These are phyloP conservation scores for Brassicogethes aeneus DNA, from an alignment of 2,888 invertebrate genomes.

Conservation along the genomic window DNA sequence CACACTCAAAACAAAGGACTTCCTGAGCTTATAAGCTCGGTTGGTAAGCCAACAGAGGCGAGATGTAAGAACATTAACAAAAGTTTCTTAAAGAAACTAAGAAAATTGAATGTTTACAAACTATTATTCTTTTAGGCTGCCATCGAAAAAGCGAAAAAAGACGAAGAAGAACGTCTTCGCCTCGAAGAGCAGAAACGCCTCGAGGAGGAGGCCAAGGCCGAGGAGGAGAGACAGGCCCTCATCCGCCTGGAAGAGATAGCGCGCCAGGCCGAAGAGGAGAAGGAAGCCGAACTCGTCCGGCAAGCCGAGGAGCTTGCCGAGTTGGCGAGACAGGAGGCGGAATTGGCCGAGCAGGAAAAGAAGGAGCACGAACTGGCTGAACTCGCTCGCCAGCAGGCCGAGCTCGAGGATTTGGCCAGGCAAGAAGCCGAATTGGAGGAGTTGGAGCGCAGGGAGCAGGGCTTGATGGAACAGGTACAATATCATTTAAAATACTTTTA, in stretches of 20 bases:
- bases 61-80: too few relatives aligned
- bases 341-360: slow-evolving; percentile 50
- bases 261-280: slow-evolving; percentile 53
- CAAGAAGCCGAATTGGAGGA: slow-evolving; percentile 56
- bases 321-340: slow-evolving; percentile 50
- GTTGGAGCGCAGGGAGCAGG: slow-evolving; percentile 43
- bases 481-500: too few relatives aligned
- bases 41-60: too few relatives aligned
- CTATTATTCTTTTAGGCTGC: slow-evolving; percentile 38
- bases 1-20: too few relatives aligned
- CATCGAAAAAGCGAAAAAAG: slow-evolving; percentile 44
- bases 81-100: too few relatives aligned
- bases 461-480: slow-evolving; percentile 33
- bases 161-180: slow-evolving; percentile 45
- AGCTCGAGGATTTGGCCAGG: slow-evolving; percentile 47
- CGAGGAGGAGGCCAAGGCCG: slow-evolving; percentile 36
- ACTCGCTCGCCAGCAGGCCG: slow-evolving; percentile 48
- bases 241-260: slow-evolving; percentile 51
- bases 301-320: slow-evolving; percentile 46
- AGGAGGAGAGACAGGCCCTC: slow-evolving; percentile 42
- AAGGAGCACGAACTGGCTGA: slow-evolving; percentile 50
- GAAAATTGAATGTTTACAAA: too few relatives aligned
- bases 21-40: too few relatives aligned
- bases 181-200: slow-evolving; percentile 43
- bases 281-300: slow-evolving; percentile 58